These are phyloP conservation scores for Oxyscelio sp. DNA, from an alignment of 2,888 invertebrate species.

Conservation along the genomic window DNA sequence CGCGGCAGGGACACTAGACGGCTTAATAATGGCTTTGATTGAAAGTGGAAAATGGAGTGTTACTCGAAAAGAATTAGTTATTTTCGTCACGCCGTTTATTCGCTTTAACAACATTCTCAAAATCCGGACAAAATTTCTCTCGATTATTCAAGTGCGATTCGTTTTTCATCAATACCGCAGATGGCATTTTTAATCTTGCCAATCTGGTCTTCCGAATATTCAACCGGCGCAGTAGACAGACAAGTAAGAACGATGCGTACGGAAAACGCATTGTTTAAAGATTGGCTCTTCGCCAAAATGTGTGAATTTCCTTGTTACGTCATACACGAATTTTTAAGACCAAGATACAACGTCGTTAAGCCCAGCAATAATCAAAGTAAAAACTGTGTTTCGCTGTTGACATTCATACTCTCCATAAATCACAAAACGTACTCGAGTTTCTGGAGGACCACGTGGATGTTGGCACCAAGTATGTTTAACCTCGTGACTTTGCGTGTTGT, in stretches of 20 bases:
- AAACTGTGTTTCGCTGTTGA: constrained; percentile 52
- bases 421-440: constrained; percentile 38
- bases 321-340: background rate
- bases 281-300: constrained; percentile 44
- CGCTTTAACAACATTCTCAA: background rate
- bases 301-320: constrained; percentile 34
- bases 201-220: constrained; percentile 8
- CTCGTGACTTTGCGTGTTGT: constrained; percentile 77
- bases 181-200: background rate
- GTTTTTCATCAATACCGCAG: background rate
- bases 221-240: background rate
- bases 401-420: constrained; percentile 32
- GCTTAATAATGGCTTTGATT: constrained; percentile 87
- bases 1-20: constrained; percentile 81
- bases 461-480: constrained; percentile 65
- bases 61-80: constrained; percentile 56
- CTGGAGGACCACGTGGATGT: constrained; percentile 70
- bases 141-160: constrained; percentile 21
- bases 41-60: constrained; percentile 77
- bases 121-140: constrained; percentile 16
- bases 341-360: no score
- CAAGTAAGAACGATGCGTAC: constrained; percentile 17
- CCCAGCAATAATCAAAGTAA: constrained; percentile 22
- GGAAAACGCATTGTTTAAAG: constrained; percentile 28
- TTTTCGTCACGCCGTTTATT: constrained; percentile 36